Evolutionary conservation across 2,888 invertebrate species (phyloP), one percentile per base, ranked within the genome.

Genomic region (Nephrotoma appendiculata): DNA sequence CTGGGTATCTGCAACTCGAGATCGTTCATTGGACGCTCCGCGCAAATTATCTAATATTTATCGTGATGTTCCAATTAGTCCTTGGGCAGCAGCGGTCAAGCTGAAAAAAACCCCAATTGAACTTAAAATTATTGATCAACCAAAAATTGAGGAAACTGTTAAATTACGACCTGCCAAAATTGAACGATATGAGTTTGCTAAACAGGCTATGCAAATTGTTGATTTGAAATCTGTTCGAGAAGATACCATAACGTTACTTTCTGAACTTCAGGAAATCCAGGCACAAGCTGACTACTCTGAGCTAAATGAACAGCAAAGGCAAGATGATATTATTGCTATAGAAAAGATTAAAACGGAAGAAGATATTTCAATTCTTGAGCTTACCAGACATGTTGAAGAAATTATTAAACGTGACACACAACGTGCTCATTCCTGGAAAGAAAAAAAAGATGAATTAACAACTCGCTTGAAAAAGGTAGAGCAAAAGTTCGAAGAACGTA

Each of bases 41-140:
- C 90, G 90, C 41, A 91, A 92, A 86, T 90, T 90, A 2, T 90
- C 90, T 86, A 89, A 90, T 87, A 88, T 88, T 90, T 41, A 41
- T 43, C 57, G 57, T 11, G 52, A 86, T 11, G 86, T 48, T 12
- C 91, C 91, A 83, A 89, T 92, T 86, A 92, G 93, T 89, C 93
- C 94, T 9, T 94, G 94, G 94, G 96, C 94, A 3, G 94, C 96
- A 91, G 93, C 93, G 88, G 92, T 94, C 15, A 92, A 90, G 71
- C 89, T 94, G 42, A 94, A 94, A 88, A 92, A 91, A 89, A 89
- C 89, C 88, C 88, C 90, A 15, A 90, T 91, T 86, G 90, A 88
- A 86, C n/a, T 52, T 41, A 92, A 92, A 89, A 91, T 91, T 88
- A 88, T 91, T 31, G 89, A 89, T 2, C 92, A 91, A 87, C 92